Evolutionary conservation across 2,888 invertebrate species (phyloP), one percentile per base, ranked within the genome.

Genomic region (Drosophila monieri): DNA sequence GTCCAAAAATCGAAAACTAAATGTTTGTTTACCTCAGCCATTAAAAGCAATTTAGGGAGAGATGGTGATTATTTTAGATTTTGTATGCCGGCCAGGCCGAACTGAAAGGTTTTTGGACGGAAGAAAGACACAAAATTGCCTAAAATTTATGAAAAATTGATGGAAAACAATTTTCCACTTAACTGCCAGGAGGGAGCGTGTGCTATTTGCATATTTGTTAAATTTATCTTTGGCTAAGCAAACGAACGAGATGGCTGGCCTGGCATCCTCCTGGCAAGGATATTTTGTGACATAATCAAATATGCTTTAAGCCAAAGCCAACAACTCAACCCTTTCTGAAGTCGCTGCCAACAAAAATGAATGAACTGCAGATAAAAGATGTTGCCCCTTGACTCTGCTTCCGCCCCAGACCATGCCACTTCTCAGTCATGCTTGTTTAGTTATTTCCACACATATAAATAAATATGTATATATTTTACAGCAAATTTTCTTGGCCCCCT

Each of bases 211-310:
- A 88, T 88, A 83, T 86, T 77, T 76, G 69, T 83, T 73, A 78
- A 88, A 88, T 84, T 86, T 88, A 85, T 85, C 80, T 86, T 79
- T 55, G 57, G 68, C 48, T 58, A 62, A 64, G 65, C 67, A 88
- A 77, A 76, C 84, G 58, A 0, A 41, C 8, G n/a, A 39, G 48
- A 25, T 18, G 23, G 41, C 15, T 43, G 23, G 58, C 47, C 15
- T 37, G 18, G 52, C n/a, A 18, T 23, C 53, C 64, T 54, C n/a
- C 35, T 9, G 6, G 27, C 51, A 23, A 71, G 77, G 75, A 86
- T 80, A 77, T 86, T 84, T 73, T 67, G 71, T 74, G 87, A 85
- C 81, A 87, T 87, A 81, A 87, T 81, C 87, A 85, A 87, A 87
- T 80, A 81, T 80, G 81, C 88, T 78, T 85, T 76, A 81, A 81